Base-by-base conservation (phyloP, 1,140 invertebrate genomes). In the Drosophila pachea region DNA sequence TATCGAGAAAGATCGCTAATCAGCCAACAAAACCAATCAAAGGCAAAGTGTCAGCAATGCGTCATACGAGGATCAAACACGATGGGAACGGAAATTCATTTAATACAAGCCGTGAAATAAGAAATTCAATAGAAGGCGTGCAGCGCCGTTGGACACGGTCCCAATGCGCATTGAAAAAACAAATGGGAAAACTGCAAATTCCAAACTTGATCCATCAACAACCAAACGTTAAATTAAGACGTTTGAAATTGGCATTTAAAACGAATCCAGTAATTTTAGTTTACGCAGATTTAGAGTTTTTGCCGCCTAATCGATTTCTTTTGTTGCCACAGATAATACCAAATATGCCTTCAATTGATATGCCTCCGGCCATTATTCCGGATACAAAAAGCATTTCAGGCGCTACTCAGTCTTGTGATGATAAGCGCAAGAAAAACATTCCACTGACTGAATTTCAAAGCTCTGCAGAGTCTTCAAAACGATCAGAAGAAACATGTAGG, bases 251-350 rank as follows among this genome's bases (percentile, higher is more conserved):
- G 1, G 56, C 53, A n/a, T 7, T 16, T 7, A 14, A 52, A 36
- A 29, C 47, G 6, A 56, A 35, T 7, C 7, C 54, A 14, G 58
- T 67, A 56, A 66, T 43, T 12, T 31, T 53, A 43, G 48, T 77
- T 55, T 52, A 65, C 49, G 53, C 59, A 29, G 16, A 22, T 4
- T 0, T 81, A 40, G 59, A 59, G 29, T 62, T 65, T 12, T 38
- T 58, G 29, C 40, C 36, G 33, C 43, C 63, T 82, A 77, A 78
- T 38, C n/a, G 71, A 11, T 53, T 65, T 61, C 9, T 83, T 83
- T 81, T 74, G 52, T 74, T 74, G 50, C 49, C 66, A 59, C 78
- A 81, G 78, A 78, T 74, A 16, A 42, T 7, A 14, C 63, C 62
- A 3, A 66, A 77, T 38, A 47, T 43, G 55, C 22, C 54, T 22